A percentile compares a stretch with the other conserved stretches of the same genome.
Conservation (phyloP, 2,888 invertebrate genomes). For the Dasypolia templi region DNA sequence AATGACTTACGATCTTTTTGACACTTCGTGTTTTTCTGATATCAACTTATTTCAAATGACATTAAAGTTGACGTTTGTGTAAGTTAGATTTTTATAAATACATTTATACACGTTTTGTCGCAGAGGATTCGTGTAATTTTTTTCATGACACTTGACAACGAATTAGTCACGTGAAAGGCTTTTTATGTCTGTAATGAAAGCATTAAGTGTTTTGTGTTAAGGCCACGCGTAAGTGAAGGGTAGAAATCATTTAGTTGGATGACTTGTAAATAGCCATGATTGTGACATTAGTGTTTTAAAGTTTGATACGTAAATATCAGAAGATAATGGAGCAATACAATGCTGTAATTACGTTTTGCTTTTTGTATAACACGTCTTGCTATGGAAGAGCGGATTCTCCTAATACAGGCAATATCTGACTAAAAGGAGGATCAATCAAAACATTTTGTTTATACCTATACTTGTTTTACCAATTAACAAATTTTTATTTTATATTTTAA, state of each 20-base stretch:
- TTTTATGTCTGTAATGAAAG: conserved; percentile 50
- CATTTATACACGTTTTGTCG: not conserved
- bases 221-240: conserved; percentile 18
- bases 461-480: too few species aligned
- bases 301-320: not conserved
- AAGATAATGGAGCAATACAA: not conserved
- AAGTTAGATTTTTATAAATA: not conserved
- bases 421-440: too few species aligned
- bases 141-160: conserved; percentile 45
- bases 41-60: conserved; percentile 13
- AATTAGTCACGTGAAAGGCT: conserved; percentile 56
- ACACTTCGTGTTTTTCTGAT: conserved; percentile 2
- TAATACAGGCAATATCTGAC: too few species aligned
- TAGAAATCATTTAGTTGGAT: conserved; percentile 14
- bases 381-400: too few species aligned
- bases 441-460: too few species aligned
- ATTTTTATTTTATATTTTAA: too few species aligned
- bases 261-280: not conserved
- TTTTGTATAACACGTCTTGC: too few species aligned
- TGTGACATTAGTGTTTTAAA: not conserved
- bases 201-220: conserved; percentile 29
- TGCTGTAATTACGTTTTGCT: too few species aligned
- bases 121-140: conserved; percentile 38
- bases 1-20: not conserved
- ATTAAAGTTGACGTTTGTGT: conserved; percentile 24